Conservation (phyloP, 35 echinoderm and acorn worm genomes). For the Acanthaster planci region DNA sequence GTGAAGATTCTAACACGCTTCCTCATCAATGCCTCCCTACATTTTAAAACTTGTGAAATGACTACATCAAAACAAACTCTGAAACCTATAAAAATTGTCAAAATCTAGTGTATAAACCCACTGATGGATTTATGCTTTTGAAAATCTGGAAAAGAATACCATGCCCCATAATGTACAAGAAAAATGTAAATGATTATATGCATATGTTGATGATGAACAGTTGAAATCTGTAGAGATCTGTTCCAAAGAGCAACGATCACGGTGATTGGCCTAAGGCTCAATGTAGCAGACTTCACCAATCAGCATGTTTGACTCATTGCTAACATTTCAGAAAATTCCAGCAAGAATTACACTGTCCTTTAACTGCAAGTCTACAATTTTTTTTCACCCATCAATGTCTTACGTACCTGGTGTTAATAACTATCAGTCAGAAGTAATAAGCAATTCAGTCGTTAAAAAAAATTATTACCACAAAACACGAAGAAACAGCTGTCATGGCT, state of each 20-base stretch:
- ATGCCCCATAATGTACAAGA: slow-evolving; percentile 18
- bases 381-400: slow-evolving; percentile 6
- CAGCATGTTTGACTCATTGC: slow-evolving; percentile 7
- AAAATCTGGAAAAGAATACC: background rate
- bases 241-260: slow-evolving; percentile 7
- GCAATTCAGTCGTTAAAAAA: background rate
- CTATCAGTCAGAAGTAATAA: slow-evolving; percentile 8
- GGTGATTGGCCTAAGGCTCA: slow-evolving; percentile 12
- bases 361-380: background rate
- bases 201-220: background rate
- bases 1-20: background rate
- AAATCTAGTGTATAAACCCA: slow-evolving; percentile 11
- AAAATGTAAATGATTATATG: slow-evolving; percentile 1
- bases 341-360: background rate
- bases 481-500: slow-evolving; percentile 13
- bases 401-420: slow-evolving; percentile 23
- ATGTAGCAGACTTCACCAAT: slow-evolving; percentile 14
- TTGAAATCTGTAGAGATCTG: background rate
- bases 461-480: background rate
- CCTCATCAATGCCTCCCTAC: background rate
- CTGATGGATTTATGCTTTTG: background rate
- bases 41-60: background rate
- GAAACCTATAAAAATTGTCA: background rate
- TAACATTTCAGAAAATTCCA: background rate
- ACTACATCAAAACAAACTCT: background rate